Base-by-base conservation (phyloP, 2,888 invertebrate genomes). In the Melinaea marsaeus region DNA sequence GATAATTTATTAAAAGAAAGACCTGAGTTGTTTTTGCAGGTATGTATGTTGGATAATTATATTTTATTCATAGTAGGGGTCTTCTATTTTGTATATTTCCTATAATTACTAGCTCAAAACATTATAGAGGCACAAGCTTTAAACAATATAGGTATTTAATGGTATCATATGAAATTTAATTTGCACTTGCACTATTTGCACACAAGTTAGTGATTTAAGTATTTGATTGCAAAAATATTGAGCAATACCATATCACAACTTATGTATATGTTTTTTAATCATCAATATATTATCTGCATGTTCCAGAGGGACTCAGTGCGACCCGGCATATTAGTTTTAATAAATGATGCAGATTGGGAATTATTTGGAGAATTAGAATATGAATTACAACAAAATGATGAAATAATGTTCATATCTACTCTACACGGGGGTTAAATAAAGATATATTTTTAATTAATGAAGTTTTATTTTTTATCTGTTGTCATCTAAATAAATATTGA, bases 301-400 rank as follows among this genome's bases (percentile, higher is more conserved):
- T 63, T 57, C 13, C 90, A 93, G 86, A 91, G 85, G 13, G 90
- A 92, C 0, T 92, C 92, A 0, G 92, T 93, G 65, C 82, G 98
- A 57, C 98, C 98, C 0, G 99, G 99, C 2, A 99, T 99, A 67
- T 86, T 99, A 57, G 98, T 99, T 0, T 87, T 99, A 2, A 93
- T 99, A 7, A 99, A 99, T 79, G 98, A 99, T 74, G 93, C 95
- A 0, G 99, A 99, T 79, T 99, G 99, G 99, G 98, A 99, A 84
- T 86, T 99, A 13, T 82, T 94, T 83, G 95, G 94, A 0, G 94
- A 95, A 71, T 79, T 94, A 13, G 92, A 94, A 5, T 96, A 96
- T 78, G 92, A 92, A 75, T 75, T 96, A 42, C 91, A 95, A 70
- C 82, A 91, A 2, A 93, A 93, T 51, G 96, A 96, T 76, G 93